Conservation (phyloP, 1,140 invertebrate genomes). For the Orchesella cincta region DNA sequence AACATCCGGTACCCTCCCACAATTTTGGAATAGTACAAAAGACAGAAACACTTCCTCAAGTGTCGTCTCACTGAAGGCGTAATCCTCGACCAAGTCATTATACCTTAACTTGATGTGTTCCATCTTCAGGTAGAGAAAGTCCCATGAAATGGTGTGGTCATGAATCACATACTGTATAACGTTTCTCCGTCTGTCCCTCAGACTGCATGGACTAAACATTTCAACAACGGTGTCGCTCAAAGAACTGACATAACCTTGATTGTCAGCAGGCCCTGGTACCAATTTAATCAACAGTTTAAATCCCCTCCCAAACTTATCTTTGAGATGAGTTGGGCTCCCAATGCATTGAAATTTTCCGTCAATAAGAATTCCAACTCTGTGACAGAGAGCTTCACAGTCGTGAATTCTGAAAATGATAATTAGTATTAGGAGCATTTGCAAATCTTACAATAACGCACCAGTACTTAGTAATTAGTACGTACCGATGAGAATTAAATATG, state of each 20-base stretch:
- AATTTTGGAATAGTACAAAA: neutral
- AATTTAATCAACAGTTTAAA: neutral
- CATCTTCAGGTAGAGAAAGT: constrained; percentile 5
- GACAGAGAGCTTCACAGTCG: constrained; percentile 10
- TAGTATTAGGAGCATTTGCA: too few species aligned
- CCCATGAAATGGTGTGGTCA: neutral
- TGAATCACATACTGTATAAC: constrained; percentile 15
- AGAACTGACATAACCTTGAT: neutral
- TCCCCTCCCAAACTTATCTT: neutral
- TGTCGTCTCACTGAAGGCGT: neutral
- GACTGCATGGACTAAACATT: neutral
- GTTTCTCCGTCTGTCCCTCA: neutral
- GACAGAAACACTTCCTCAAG: neutral
- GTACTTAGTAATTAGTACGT: too few species aligned
- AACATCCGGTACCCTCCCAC: neutral
- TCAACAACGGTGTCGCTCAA: neutral
- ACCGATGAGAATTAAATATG: neutral
- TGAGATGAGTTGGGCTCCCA: neutral
- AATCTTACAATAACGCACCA: too few species aligned
- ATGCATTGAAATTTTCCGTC: neutral
- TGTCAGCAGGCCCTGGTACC: neutral
- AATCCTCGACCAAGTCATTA: constrained; percentile 16
- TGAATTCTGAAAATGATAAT: too few species aligned
- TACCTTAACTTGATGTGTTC: constrained; percentile 10
- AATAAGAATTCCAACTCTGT: neutral